A percentile compares a stretch with the other conserved stretches of the same genome.
Conservation (phyloP, 2,797 vertebrate genomes). For the Benthosema pterotum region DNA sequence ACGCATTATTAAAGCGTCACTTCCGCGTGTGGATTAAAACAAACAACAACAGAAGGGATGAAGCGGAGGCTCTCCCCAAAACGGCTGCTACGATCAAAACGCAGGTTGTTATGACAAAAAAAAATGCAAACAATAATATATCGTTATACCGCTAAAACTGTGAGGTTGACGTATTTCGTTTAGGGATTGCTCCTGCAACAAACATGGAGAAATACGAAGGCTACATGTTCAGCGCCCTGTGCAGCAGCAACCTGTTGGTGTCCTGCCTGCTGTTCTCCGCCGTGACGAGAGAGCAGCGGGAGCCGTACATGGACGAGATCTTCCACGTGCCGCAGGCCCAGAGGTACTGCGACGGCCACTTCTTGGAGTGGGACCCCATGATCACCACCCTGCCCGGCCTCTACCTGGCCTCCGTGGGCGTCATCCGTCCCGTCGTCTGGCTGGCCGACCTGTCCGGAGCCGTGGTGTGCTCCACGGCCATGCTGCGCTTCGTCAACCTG, state of each 20-base stretch:
- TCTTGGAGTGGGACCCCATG: conserved; percentile 98
- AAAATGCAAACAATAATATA: no score
- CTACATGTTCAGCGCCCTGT: conserved; percentile 86
- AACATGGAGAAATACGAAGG: conserved; percentile 86
- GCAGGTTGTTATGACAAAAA: no score
- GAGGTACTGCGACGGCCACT: conserved; percentile 90
- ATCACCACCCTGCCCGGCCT: conserved; percentile 95
- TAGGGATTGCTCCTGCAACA: background rate
- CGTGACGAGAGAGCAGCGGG: conserved; percentile 85
- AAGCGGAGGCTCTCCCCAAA: no score
- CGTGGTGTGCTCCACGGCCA: conserved; percentile 88
- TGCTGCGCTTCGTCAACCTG: conserved; percentile 95
- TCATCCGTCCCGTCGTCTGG: conserved; percentile 89
- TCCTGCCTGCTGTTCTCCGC: conserved; percentile 91
- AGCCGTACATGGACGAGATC: conserved; percentile 95
- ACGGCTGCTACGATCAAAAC: no score
- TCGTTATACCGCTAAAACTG: no score
- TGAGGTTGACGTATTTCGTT: no score
- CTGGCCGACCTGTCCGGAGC: conserved; percentile 85
- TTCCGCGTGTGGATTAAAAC: no score
- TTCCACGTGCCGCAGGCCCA: conserved; percentile 96
- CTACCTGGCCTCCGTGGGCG: conserved; percentile 90
- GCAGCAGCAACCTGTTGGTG: conserved; percentile 87
- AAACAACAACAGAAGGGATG: no score
- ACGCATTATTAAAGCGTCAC: no score